Evolutionary conservation across 2,113 vertebrate species (phyloP).

Genomic region (Orientallactaga bullata): DNA sequence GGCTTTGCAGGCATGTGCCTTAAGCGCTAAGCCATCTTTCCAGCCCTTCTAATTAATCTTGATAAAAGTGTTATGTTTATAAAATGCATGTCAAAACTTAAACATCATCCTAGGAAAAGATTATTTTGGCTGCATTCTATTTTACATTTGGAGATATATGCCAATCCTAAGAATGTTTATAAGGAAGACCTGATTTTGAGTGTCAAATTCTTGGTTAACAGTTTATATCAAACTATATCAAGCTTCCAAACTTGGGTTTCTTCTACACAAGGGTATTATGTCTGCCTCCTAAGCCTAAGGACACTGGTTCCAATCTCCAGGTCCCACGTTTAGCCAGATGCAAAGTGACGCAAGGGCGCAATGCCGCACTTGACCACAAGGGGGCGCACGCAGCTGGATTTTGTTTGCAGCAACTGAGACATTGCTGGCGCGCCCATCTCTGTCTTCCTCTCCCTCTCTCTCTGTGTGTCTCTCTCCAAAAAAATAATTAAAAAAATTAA

Average conservation of each 20-base stretch:
- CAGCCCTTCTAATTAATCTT: constrained; percentile 33
- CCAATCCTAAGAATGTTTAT: constrained; percentile 14
- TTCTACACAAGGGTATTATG: not conserved
- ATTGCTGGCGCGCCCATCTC: too few species aligned
- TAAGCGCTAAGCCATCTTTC: too few species aligned
- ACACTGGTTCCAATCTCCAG: too few species aligned
- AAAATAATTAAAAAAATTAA: not conserved
- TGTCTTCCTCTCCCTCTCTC: too few species aligned
- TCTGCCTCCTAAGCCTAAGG: too few species aligned
- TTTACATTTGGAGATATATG: not conserved
- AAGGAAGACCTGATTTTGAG: not conserved
- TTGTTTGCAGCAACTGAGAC: too few species aligned
- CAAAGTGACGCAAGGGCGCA: too few species aligned
- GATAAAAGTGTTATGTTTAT: constrained; percentile 1
- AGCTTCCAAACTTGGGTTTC: not conserved
- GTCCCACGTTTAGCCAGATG: too few species aligned
- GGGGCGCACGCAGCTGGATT: too few species aligned
- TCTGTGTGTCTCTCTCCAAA: too few species aligned
- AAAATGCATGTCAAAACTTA: constrained; percentile 7
- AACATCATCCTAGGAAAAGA: constrained; percentile 18
- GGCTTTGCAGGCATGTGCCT: too few species aligned
- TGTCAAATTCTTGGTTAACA: constrained; percentile 43
- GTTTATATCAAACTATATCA: not conserved
- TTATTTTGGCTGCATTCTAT: not conserved
- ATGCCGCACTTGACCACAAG: too few species aligned